Evolutionary conservation across 2,888 invertebrate species (phyloP).

Genomic region (Cephus sareptanus): DNA sequence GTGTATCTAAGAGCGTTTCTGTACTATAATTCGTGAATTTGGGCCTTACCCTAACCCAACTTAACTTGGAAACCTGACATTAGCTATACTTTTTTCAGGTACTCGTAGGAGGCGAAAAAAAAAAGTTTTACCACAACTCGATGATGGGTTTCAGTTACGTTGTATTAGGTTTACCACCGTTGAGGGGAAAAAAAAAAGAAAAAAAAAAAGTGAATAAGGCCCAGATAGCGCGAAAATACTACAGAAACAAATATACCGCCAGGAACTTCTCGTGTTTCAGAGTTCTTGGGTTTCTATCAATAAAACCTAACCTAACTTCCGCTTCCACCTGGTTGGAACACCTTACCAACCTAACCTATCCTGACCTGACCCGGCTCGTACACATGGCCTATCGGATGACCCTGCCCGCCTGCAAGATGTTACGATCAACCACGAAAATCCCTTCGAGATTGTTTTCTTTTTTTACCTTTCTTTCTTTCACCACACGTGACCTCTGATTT

Average conservation of each 20-base stretch:
- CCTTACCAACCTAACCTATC: neutral
- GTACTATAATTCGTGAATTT: neutral
- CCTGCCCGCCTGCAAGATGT: conserved; percentile 53
- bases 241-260: conserved; percentile 3
- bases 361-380: neutral
- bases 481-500: neutral
- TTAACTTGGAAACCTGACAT: neutral
- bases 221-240: neutral
- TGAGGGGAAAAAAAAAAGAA: too few relatives aligned
- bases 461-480: neutral
- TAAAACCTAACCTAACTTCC: conserved; percentile 43
- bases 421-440: conserved; percentile 13
- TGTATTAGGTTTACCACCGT: neutral
- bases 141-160: neutral
- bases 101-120: too few relatives aligned
- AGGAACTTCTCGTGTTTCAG: neutral
- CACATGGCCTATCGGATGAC: conserved; percentile 45
- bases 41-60: neutral
- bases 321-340: conserved; percentile 41
- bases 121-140: neutral
- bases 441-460: neutral
- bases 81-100: neutral
- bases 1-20: neutral
- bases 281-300: conserved; percentile 29
- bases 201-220: too few relatives aligned